Evolutionary conservation across 2,113 vertebrate genomes (phyloP), one percentile per base, ranked within the genome.

Genomic region (Suricata suricatta): DNA sequence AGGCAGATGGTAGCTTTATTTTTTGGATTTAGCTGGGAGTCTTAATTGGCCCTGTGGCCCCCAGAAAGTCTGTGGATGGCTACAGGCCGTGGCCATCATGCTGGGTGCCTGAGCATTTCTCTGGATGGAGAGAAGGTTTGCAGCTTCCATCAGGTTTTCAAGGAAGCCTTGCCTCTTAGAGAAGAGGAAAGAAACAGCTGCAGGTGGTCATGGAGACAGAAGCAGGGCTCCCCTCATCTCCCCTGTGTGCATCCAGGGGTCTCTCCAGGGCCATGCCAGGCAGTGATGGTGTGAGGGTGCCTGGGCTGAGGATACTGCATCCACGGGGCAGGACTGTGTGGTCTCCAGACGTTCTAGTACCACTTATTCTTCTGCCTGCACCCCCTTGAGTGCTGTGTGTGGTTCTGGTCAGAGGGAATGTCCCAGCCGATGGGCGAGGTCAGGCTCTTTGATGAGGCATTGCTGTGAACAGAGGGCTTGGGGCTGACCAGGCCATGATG

Each of bases 381-480:
- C 27, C 57, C 6, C 10, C n/a, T 63, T 29, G 21, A n/a, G 80
- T 38, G 47, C 23, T 23, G 0, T 2, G 23, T 50, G n/a, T 66
- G 33, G 41, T 69, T 81, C 14, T 77, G 17, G 38, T 15, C 41
- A 27, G 27, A 57, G 14, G 21, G 9, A 31, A 31, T 41, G 2
- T 41, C 89, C 21, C 83, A 47, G 38, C 33, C 0, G 19, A 14
- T 0, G 0, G 60, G 35, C 0, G 5, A 81, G 60, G 50, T n/a
- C 41, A 16, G 54, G 66, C 84, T 80, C 44, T 52, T 33, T 35
- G 29, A 25, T 8, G 15, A 41, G 31, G 19, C 77, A 5, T 19
- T 1, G 13, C 47, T 68, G 7, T 31, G 41, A 10, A 4, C n/a
- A 0, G 41, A 84, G 68, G 29, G 64, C 72, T 23, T 19, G 29